Base-by-base conservation (phyloP, 2,888 invertebrate species). In the Metalampra italica region DNA sequence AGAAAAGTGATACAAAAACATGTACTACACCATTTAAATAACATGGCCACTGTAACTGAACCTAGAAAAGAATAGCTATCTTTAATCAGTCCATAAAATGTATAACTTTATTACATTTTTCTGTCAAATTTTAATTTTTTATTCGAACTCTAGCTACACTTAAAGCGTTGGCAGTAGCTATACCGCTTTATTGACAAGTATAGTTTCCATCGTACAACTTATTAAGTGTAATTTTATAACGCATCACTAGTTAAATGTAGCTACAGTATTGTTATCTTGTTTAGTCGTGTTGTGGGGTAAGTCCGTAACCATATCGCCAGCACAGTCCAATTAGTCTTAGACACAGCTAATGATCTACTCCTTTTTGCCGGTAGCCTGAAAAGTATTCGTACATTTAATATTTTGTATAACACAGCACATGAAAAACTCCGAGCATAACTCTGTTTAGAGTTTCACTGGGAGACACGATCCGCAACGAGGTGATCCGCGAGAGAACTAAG, bases 291-390 rank as follows among this genome's bases (percentile, higher is more conserved):
- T 68, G 66, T 11, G 36, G 36, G 64, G 66, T 75, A 66, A 64
- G 61, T 60, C 59, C 53, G 54, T 49, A 48, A 34, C 53, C 53
- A 45, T 55, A 61, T 58, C 62, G 65, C 68, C 67, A 57, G 7
- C 51, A 59, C 71, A 67, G 73, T 68, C 53, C 74, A 76, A 71
- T 64, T n/a, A n/a, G 71, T 67, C 61, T 66, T 66, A 75, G 65
- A 71, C 73, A 75, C 68, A 63, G 63, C 60, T 63, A 3, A 66
- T 64, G 68, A 68, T 63, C 74, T 81, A 83, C 70, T 84, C 84
- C 80, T 84, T 84, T 80, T 82, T 85, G 77, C 73, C 74, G 72
- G 74, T 75, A 64, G 79, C 77, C 86, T 86, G 85, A 67, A 86
- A 86, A 76, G 65, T 71, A 75, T 78, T 77, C 63, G 74, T 66